Percentiles rank a stretch among this genome's conserved stretches.
These are phyloP conservation scores for Zaprionus bogoriensis DNA, from an alignment of 2,888 invertebrate genomes.

Conservation along the genomic window DNA sequence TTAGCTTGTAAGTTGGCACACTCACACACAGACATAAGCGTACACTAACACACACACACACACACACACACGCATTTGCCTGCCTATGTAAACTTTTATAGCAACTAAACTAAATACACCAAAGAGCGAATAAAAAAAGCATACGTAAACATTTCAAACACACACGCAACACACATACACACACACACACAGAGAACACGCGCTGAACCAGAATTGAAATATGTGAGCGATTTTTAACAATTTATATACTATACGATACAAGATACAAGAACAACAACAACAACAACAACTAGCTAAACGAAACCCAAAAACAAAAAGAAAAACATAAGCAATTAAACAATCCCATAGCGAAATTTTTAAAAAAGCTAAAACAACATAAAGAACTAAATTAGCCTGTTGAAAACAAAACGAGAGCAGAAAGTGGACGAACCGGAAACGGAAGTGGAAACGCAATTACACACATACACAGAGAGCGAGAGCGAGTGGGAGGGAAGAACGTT, in stretches of 20 bases:
- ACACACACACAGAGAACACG: slow-evolving; percentile 30
- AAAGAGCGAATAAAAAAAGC: slow-evolving; percentile 43
- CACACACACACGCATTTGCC: slow-evolving; percentile 41
- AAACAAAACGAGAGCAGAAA: slow-evolving; percentile 37
- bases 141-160: slow-evolving; percentile 56
- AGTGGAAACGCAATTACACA: slow-evolving; percentile 34
- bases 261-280: slow-evolving; percentile 27
- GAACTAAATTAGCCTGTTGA: slow-evolving; percentile 64
- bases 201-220: slow-evolving; percentile 61
- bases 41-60: slow-evolving; percentile 19
- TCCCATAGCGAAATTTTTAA: slow-evolving; percentile 76
- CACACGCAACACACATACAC: slow-evolving; percentile 23
- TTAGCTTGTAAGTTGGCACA: slow-evolving; percentile 63
- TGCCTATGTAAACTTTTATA: slow-evolving; percentile 72
- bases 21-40: slow-evolving; percentile 18
- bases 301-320: slow-evolving; percentile 19
- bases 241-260: slow-evolving; percentile 57
- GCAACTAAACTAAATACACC: slow-evolving; percentile 52
- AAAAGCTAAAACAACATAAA: slow-evolving; percentile 40
- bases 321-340: slow-evolving; percentile 71
- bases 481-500: no score
- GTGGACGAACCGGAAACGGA: slow-evolving; percentile 17
- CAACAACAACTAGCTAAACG: slow-evolving; percentile 61
- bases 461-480: no score
- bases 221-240: slow-evolving; percentile 71